phyloP scores from a whole-genome alignment of 2,888 invertebrate species.

The Nasonovia ribisnigri region DNA sequence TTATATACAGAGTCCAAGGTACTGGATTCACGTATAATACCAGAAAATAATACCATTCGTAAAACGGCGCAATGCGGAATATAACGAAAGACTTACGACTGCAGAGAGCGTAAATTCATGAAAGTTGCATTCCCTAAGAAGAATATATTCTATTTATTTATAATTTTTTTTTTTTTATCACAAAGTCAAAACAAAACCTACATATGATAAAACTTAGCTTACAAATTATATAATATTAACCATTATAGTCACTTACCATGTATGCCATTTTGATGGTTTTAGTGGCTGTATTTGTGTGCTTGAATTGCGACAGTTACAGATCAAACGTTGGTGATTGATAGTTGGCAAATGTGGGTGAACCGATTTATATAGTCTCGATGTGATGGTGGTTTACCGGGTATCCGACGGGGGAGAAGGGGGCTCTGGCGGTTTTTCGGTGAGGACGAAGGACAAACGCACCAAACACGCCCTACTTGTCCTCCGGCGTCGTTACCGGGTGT shows the following conservation, averaged over 20 bases:
- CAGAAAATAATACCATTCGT: background rate
- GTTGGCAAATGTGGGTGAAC: conserved; percentile 5
- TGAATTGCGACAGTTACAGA: conserved; percentile 51
- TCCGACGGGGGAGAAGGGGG: background rate
- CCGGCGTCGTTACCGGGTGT: conserved; percentile 36
- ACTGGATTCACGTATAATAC: background rate
- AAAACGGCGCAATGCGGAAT: background rate
- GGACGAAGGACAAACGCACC: conserved; percentile 7
- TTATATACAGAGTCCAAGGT: background rate
- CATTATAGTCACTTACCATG: conserved; percentile 38
- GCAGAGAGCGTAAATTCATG: background rate
- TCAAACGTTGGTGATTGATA: conserved; percentile 60
- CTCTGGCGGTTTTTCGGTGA: conserved; percentile 46
- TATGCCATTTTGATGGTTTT: conserved; percentile 56
- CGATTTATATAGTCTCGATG: conserved; percentile 42
- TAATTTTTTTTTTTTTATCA: background rate
- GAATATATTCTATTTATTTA: background rate
- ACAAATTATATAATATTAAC: background rate
- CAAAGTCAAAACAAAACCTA: no score
- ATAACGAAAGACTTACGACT: background rate
- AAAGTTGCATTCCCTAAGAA: background rate
- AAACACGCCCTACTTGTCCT: conserved; percentile 38
- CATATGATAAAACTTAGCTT: background rate
- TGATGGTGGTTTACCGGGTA: background rate
- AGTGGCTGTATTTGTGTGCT: conserved; percentile 20